A percentile compares a stretch with the other conserved stretches of the same genome.
Evolutionary conservation across 2,113 vertebrate species (phyloP).

Genomic region (Oxygymnocypris stewartii): DNA sequence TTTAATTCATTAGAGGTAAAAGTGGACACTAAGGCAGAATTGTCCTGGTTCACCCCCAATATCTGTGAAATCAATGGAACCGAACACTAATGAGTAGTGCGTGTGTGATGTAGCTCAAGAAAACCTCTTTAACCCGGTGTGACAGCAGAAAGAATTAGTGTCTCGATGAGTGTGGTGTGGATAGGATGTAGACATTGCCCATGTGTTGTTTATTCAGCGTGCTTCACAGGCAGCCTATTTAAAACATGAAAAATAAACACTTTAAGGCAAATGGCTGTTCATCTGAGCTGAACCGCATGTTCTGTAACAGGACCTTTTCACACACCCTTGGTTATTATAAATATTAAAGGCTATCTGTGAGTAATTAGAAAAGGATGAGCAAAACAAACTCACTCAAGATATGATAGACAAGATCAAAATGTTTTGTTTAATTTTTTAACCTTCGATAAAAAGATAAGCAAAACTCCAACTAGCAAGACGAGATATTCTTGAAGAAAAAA

Average conservation of each 20-base stretch:
- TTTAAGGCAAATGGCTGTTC: conserved; percentile 11
- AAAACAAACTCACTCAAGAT: not conserved
- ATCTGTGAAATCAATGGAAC: not conserved
- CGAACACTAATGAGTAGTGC: not conserved
- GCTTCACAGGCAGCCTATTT: not conserved
- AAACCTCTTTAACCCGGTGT: not conserved
- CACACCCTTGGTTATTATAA: not conserved
- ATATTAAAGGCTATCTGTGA: conserved; percentile 5
- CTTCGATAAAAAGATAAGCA: not conserved
- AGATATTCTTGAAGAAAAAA: not conserved
- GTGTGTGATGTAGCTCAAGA: conserved; percentile 11
- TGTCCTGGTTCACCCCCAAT: not conserved
- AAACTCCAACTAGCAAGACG: not conserved
- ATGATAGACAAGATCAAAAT: not conserved
- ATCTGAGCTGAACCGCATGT: not conserved
- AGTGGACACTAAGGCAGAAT: not conserved
- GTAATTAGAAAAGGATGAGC: not conserved
- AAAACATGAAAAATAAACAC: conserved; percentile 24
- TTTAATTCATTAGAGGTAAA: conserved; percentile 1
- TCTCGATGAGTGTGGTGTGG: not conserved
- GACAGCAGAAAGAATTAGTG: not conserved
- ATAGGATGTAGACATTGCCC: not conserved
- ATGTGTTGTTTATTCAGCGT: conserved; percentile 4
- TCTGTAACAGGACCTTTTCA: conserved; percentile 12
- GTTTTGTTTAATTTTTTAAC: not conserved